phyloP scores from a whole-genome alignment of 2,888 invertebrate species.

The Smittia aterrima region DNA sequence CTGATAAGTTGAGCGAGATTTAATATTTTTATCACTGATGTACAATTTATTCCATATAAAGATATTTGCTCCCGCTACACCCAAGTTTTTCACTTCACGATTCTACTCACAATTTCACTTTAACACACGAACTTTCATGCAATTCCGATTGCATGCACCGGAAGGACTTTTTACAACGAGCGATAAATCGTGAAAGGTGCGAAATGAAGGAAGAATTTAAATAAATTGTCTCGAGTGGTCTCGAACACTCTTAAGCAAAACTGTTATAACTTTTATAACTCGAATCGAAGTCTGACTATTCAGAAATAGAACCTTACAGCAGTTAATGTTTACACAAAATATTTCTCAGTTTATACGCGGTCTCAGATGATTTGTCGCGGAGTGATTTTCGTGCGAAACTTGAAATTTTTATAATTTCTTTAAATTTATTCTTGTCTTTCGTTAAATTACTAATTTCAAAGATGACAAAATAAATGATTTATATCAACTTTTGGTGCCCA shows the following conservation, averaged over 20 bases:
- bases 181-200: not conserved
- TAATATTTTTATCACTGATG: not conserved
- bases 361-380: no score
- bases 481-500: no score
- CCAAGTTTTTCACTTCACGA: not conserved
- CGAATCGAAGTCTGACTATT: no score
- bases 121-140: not conserved
- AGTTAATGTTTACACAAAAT: no score
- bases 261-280: not conserved
- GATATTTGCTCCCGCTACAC: not conserved
- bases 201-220: not conserved
- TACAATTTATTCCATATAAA: slow-evolving; percentile 5
- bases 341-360: no score
- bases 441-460: no score
- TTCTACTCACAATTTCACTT: slow-evolving; percentile 6
- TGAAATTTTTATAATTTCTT: no score
- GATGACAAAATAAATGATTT: no score
- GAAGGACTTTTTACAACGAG: not conserved
- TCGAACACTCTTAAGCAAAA: not conserved
- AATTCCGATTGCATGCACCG: slow-evolving; percentile 1
- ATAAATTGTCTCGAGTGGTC: not conserved
- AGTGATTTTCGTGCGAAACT: no score
- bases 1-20: not conserved
- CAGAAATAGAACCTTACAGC: no score
- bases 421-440: no score